These are phyloP conservation scores for Patella ulyssiponensis DNA, from an alignment of 2,888 invertebrate species.

Conservation along the genomic window DNA sequence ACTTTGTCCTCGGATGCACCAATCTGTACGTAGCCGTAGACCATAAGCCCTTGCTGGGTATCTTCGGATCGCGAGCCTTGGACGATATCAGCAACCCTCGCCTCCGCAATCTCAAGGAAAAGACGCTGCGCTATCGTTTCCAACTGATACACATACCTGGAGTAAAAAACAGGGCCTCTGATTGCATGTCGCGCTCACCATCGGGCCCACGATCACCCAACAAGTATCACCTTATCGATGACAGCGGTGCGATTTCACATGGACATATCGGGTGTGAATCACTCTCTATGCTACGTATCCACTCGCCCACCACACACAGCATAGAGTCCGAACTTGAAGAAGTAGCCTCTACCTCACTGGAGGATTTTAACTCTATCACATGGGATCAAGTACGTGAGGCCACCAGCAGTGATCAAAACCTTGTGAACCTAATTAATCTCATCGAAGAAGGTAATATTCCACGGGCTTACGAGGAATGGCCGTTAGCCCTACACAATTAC, in stretches of 20 bases:
- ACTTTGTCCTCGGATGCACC: constrained; percentile 32
- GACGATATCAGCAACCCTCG: constrained; percentile 39
- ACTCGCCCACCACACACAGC: background rate
- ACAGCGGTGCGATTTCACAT: background rate
- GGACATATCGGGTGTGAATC: background rate
- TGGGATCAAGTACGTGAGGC: constrained; percentile 29
- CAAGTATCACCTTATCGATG: background rate
- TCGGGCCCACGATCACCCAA: constrained; percentile 7
- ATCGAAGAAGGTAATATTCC: constrained; percentile 29
- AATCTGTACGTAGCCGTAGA: constrained; percentile 38
- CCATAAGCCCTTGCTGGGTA: constrained; percentile 38
- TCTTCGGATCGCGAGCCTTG: constrained; percentile 33
- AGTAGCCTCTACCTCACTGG: constrained; percentile 13
- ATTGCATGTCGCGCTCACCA: constrained; percentile 31
- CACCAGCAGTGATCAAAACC: constrained; percentile 32
- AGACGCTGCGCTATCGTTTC: constrained; percentile 41
- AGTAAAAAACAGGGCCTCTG: constrained; percentile 22
- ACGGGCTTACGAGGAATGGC: constrained; percentile 3
- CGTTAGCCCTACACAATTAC: constrained; percentile 20
- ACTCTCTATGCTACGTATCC: background rate
- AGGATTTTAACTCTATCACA: constrained; percentile 28
- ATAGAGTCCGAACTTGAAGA: background rate
- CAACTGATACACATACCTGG: constrained; percentile 22
- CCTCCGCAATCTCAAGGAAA: constrained; percentile 47
- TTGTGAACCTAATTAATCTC: constrained; percentile 13